Evolutionary conservation across 2,797 vertebrate species (phyloP), one percentile per base, ranked within the genome.

Genomic region (Melanitta fusca): DNA sequence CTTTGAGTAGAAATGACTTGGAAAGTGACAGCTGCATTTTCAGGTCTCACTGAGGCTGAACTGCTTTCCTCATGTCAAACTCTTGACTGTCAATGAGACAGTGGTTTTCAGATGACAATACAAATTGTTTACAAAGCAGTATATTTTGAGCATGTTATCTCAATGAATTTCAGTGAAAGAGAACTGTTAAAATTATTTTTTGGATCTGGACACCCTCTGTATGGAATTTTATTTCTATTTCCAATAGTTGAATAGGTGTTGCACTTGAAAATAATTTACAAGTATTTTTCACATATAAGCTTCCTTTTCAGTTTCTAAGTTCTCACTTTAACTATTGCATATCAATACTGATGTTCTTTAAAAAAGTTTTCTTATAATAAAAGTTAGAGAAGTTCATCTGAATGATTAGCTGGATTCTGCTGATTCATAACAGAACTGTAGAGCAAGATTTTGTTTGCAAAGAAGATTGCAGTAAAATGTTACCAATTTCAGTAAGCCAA

Each of bases 1-100:
- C 56, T 75, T 70, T n/a, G 39, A 70, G 41, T 25, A 58, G 22
- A 34, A 74, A 15, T 54, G 62, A 91, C 54, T 85, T 82, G 36
- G 80, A 61, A 28, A 68, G 70, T 56, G 84, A 69, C 85, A 91
- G 69, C 85, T 95, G 85, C 66, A 71, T 81, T 96, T 96, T 77
- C 47, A 93, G 8, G 74, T 90, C 51, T 75, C 34, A 51, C 34
- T 19, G 15, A 41, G 13, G 36, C 62, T 95, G 80, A 96, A 56
- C 66, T 87, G 41, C 41, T 61, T 92, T 88, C 80, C 54, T 84
- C 32, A 25, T 6, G 8, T 73, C 54, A 78, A 90, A 66, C 45
- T 58, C 18, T 19, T 65, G 45, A 16, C 28, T 70, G 16, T 56
- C 53, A 80, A 66, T 21, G 72, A 79, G 21, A 43, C 79, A 65